Evolutionary conservation across 2,797 vertebrate species (phyloP).

Genomic region (Onychomys arenicola): DNA sequence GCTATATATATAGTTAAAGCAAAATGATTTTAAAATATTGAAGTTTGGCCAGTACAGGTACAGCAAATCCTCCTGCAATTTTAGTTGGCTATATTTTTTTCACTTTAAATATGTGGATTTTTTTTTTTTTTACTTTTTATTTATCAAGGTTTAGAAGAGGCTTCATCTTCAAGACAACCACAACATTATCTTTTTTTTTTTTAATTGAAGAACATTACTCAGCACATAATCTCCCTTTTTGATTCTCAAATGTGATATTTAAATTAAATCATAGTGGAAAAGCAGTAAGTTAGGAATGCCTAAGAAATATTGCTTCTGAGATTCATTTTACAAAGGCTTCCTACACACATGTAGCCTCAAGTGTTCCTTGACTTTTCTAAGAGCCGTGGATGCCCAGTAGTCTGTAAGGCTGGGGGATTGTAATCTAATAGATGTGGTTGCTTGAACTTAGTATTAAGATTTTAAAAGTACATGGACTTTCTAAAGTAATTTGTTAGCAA

Average conservation of each 20-base stretch:
- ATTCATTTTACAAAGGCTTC: not conserved
- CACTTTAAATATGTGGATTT: conserved; percentile 30
- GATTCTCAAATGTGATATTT: not conserved
- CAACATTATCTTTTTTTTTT: conserved; percentile 1
- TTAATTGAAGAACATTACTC: not conserved
- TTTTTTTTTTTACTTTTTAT: not conserved
- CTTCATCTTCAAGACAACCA: conserved; percentile 25
- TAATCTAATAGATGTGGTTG: not conserved
- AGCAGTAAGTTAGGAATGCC: not conserved
- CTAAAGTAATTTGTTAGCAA: not conserved
- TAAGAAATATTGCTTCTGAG: not conserved
- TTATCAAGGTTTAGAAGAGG: not conserved
- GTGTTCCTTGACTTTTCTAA: not conserved
- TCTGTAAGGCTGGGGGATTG: not conserved
- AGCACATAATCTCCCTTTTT: not conserved
- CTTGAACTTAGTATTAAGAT: not conserved
- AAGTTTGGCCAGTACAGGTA: not conserved
- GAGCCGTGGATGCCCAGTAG: not conserved
- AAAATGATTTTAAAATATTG: not conserved
- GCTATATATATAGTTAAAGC: conserved; percentile 21
- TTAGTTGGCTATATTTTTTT: conserved; percentile 24
- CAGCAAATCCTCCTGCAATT: not conserved
- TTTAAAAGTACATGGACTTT: not conserved
- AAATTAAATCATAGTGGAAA: not conserved
- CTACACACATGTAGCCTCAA: not conserved